These are phyloP conservation scores for Caenorhabditis sp. DNA, from an alignment of 2,888 invertebrate species.

Conservation along the genomic window DNA sequence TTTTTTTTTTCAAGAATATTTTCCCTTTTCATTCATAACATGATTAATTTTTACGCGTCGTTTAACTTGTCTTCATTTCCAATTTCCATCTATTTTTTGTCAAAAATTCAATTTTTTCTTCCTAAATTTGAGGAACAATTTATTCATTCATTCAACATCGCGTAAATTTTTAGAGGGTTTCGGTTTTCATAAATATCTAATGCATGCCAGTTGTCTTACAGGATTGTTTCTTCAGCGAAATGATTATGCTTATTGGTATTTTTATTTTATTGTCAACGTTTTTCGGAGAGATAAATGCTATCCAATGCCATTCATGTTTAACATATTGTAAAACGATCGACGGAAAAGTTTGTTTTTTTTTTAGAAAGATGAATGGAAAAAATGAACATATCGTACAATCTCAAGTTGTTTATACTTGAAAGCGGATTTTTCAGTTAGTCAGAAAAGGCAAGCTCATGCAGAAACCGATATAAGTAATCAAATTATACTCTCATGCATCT, in stretches of 20 bases:
- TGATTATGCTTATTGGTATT: neutral
- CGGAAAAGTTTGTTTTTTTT: slow-evolving; percentile 26
- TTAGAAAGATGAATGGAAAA: neutral
- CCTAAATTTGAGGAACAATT: neutral
- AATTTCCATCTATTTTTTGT: neutral
- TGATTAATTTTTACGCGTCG: neutral
- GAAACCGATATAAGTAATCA: neutral
- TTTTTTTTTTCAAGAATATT: neutral
- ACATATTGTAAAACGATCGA: slow-evolving; percentile 58
- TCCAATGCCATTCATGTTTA: slow-evolving; percentile 65
- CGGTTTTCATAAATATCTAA: neutral
- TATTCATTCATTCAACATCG: neutral
- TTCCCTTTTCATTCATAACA: neutral
- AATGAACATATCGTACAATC: neutral
- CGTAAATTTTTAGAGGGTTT: neutral
- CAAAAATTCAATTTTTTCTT: neutral
- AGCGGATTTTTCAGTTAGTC: neutral
- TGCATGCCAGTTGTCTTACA: neutral
- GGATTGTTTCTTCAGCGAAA: too few relatives aligned
- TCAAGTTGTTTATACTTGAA: slow-evolving; percentile 3
- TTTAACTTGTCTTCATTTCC: neutral
- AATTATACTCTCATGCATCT: neutral
- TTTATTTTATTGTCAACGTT: neutral
- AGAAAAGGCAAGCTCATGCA: neutral
- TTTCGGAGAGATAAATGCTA: slow-evolving; percentile 1